Base-by-base conservation (phyloP, 1,140 invertebrate genomes). In the Drosophila sp. region DNA sequence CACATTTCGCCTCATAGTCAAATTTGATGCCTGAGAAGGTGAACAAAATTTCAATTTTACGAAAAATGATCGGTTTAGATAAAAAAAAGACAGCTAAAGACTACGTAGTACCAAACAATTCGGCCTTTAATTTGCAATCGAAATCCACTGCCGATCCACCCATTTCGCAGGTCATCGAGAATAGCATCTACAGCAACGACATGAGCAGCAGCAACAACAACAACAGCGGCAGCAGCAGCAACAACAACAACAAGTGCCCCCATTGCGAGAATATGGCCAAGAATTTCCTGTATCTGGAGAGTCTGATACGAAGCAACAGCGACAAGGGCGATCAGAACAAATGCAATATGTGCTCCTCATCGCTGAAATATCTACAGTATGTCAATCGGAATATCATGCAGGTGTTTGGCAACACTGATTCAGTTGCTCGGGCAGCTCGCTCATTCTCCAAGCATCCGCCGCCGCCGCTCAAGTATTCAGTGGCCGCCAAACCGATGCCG, bases 201-300 rank as follows among this genome's bases (percentile, higher is more conserved):
- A 67, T 66, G 60, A 66, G 54, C 25, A 50, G 69, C n/a, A 30
- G 55, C 32, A 56, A 6, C 6, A 29, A 32, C n/a, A 66, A 62
- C 60, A 67, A 54, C 32, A 66, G 54, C 25, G 27, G 69, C n/a
- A 30, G 55, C 32, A 30, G 55, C 32, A 29, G 27, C n/a, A 66
- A 62, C 60, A 67, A 54, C 32, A 35, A 38, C 60, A 65, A 47
- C 27, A 89, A 82, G 32, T 91, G 90, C 44, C 76, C 78, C 10
- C 81, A 91, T 40, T 91, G 90, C 38, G 86, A 91, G 58, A 91
- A 85, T 41, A 89, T 91, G 90, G 90, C 90, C 3, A 91, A 91
- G 55, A 91, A 91, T 65, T 91, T 91, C 29, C 71, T 91, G 0
- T 91, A 91, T n/a, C 63, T 91, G 56, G 90, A 91, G 44, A 91